Base-by-base conservation (phyloP, 2,888 invertebrate genomes). In the Thera britannica region DNA sequence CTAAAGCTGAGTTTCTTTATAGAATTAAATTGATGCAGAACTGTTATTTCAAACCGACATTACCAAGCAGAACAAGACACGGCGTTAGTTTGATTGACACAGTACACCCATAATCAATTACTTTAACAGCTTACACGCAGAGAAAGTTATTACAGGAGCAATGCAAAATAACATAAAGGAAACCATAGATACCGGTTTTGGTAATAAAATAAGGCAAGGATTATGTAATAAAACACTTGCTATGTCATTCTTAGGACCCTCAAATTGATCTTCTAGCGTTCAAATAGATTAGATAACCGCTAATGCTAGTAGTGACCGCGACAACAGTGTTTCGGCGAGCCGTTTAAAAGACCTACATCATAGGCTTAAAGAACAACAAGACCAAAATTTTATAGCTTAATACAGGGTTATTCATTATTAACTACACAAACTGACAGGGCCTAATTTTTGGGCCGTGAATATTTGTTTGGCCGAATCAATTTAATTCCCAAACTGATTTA, bases 61-160 rank as follows among this genome's bases (percentile, higher is more conserved):
- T 64, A 65, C 38, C 3, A 62, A 41, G 4, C 49, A 51, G 58
- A 66, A 60, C 63, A 65, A 66, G 52, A 59, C 68, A 76, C 70
- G 74, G 74, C 76, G 75, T 80, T 76, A 77, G 68, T 75, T 78
- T 79, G 82, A 83, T 79, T 83, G 83, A 83, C 81, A 81, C 70
- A 71, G 73, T 72, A 77, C 72, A 76, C 76, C 71, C 56, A 74
- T 77, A 76, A 80, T 80, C 81, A 79, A 82, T 82, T 81, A 79
- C 75, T 71, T 69, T 75, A 79, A 79, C 81, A 70, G 78, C 67
- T 75, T 67, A 70, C 62, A 75, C 76, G 75, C 73, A 72, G 72
- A 63, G 75, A 75, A 75, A 75, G 73, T 62, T 9, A 64, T 82
- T 79, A 81, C 76, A 72, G 77, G 71, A 75, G 71, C 67, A 74